phyloP scores from a whole-genome alignment of 1,140 invertebrate species.

The Drosophila insularis region DNA sequence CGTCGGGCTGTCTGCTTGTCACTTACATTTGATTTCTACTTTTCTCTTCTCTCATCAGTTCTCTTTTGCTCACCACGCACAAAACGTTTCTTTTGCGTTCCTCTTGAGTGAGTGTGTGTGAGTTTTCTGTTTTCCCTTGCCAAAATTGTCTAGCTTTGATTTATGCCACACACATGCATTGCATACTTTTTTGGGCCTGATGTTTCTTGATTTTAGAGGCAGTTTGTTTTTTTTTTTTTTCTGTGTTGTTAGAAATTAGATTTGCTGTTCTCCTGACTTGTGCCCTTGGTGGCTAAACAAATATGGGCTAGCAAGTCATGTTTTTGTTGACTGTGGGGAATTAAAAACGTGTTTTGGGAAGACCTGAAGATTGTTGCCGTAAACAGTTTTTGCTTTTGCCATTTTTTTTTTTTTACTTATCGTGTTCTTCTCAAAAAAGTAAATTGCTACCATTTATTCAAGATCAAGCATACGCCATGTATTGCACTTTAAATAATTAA shows the following conservation, averaged over 20 bases:
- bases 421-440: conserved; percentile 6
- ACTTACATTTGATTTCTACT: conserved; percentile 78
- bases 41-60: conserved; percentile 8
- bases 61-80: background rate
- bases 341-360: conserved; percentile 55
- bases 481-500: conserved; percentile 48
- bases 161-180: conserved; percentile 78
- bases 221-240: conserved; percentile 26
- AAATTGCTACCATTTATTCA: conserved; percentile 62
- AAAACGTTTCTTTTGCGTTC: conserved; percentile 33
- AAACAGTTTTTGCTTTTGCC: conserved; percentile 19
- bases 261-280: conserved; percentile 35
- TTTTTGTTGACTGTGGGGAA: conserved; percentile 61
- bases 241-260: conserved; percentile 65
- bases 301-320: conserved; percentile 51
- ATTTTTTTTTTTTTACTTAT: background rate
- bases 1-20: conserved; percentile 75
- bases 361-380: background rate
- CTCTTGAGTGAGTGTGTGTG: conserved; percentile 1
- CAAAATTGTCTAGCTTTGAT: conserved; percentile 80
- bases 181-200: conserved; percentile 70
- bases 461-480: conserved; percentile 36
- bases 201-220: conserved; percentile 56
- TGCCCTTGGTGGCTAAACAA: conserved; percentile 43
- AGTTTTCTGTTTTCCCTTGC: conserved; percentile 60